Evolutionary conservation across 2,113 vertebrate species (phyloP).

Genomic region (Gymnobelideus leadbeateri): DNA sequence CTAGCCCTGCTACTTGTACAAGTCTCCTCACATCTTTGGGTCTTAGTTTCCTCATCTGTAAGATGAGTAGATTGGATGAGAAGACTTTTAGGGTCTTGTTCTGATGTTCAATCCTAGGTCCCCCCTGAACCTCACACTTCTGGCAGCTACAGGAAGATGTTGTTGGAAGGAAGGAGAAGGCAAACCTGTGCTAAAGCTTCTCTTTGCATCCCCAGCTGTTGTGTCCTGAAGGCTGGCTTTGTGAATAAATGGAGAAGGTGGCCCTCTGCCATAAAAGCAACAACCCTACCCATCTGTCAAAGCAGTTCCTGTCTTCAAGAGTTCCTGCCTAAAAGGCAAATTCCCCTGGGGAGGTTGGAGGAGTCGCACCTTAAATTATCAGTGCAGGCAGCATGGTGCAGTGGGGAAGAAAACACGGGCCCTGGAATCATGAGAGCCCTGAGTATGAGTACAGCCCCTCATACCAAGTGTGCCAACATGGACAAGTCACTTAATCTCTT

Average conservation of each 20-base stretch:
- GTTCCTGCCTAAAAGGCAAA: neutral
- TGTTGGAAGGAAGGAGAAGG: neutral
- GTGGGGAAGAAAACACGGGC: neutral
- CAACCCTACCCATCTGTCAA: neutral
- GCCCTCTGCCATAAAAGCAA: neutral
- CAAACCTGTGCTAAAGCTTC: neutral
- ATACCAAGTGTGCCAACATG: neutral
- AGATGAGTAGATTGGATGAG: neutral
- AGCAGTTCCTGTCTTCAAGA: neutral
- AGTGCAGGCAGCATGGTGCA: neutral
- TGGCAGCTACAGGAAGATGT: neutral
- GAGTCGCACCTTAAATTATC: neutral
- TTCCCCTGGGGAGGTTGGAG: neutral
- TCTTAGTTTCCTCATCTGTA: neutral
- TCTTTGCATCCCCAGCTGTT: neutral
- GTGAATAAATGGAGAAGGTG: constrained; percentile 1
- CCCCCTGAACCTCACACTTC: neutral
- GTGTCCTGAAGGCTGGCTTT: neutral
- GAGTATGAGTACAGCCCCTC: neutral
- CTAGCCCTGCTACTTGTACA: neutral
- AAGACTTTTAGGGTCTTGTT: neutral
- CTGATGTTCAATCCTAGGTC: neutral
- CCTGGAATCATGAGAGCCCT: neutral
- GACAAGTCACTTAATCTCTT: neutral
- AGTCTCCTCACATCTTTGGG: neutral